phyloP scores from a whole-genome alignment of 2,797 vertebrate species.

The Orientallactaga sibirica region DNA sequence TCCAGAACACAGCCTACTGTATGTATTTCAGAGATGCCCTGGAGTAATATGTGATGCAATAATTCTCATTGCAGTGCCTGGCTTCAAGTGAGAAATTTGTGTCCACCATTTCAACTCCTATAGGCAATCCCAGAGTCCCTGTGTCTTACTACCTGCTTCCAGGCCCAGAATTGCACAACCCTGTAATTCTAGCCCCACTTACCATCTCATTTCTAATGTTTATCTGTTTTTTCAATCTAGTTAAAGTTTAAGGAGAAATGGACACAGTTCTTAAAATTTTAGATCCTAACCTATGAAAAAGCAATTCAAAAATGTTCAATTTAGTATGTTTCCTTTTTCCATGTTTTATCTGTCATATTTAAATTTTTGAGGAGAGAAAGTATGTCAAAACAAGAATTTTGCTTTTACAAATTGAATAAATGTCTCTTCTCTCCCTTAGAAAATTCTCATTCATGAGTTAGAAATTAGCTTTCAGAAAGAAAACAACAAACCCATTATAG shows the following conservation, averaged over 20 bases:
- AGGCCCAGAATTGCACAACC: background rate
- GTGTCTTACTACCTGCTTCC: background rate
- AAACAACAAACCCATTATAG: background rate
- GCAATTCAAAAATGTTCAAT: background rate
- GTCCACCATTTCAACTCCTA: background rate
- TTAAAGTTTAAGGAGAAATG: constrained; percentile 2
- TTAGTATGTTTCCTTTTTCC: constrained; percentile 5
- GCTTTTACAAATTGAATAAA: constrained; percentile 11
- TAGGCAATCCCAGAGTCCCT: background rate
- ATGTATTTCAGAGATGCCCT: background rate
- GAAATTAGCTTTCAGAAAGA: constrained; percentile 29
- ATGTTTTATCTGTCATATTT: background rate
- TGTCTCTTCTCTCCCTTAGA: constrained; percentile 25
- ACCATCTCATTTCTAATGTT: constrained; percentile 13
- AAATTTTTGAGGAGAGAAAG: background rate
- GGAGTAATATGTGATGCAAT: background rate
- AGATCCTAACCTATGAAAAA: background rate
- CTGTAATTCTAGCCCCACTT: background rate
- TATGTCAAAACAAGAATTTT: constrained; percentile 9
- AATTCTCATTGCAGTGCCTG: background rate
- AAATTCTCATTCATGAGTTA: constrained; percentile 40
- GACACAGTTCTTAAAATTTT: constrained; percentile 36
- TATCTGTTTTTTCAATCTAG: background rate
- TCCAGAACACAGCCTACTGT: background rate
- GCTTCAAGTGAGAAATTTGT: background rate